Conservation (phyloP, 2,888 invertebrate genomes). For the Zelleria hepariella region DNA sequence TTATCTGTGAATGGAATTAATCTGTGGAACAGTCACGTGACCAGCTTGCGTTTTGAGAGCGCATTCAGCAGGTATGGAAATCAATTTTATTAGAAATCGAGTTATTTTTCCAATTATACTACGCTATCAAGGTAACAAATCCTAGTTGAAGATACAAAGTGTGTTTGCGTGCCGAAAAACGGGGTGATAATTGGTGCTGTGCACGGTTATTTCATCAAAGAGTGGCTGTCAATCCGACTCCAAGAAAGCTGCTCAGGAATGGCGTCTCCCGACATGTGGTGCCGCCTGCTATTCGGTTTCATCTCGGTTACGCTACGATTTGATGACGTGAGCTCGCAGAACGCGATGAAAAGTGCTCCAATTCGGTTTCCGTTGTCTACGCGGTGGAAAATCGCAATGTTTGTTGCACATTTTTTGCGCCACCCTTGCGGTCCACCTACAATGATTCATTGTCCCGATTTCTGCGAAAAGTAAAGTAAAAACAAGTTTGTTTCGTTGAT, state of each 20-base stretch:
- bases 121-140: slow-evolving; percentile 55
- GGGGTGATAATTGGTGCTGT: slow-evolving; percentile 47
- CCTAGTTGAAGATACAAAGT: slow-evolving; percentile 28
- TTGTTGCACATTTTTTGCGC: not conserved
- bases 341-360: slow-evolving; percentile 37
- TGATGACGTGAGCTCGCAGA: slow-evolving; percentile 53
- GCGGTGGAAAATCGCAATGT: not conserved
- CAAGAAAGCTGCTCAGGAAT: slow-evolving; percentile 78
- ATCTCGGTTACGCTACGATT: slow-evolving; percentile 45
- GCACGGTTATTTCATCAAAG: slow-evolving; percentile 56
- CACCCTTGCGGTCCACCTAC: slow-evolving; percentile 39
- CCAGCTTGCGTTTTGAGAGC: slow-evolving; percentile 78
- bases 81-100: slow-evolving; percentile 61
- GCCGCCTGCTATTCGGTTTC: slow-evolving; percentile 62
- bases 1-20: slow-evolving; percentile 44
- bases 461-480: slow-evolving; percentile 39
- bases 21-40: slow-evolving; percentile 82
- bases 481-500: slow-evolving; percentile 22
- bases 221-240: slow-evolving; percentile 73
- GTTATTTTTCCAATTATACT: slow-evolving; percentile 44
- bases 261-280: slow-evolving; percentile 83
- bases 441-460: slow-evolving; percentile 62
- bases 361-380: slow-evolving; percentile 23
- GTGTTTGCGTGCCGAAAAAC: slow-evolving; percentile 46
- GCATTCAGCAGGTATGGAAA: slow-evolving; percentile 78